Evolutionary conservation across 2,113 vertebrate species (phyloP).

Genomic region (Notothenia coriiceps): DNA sequence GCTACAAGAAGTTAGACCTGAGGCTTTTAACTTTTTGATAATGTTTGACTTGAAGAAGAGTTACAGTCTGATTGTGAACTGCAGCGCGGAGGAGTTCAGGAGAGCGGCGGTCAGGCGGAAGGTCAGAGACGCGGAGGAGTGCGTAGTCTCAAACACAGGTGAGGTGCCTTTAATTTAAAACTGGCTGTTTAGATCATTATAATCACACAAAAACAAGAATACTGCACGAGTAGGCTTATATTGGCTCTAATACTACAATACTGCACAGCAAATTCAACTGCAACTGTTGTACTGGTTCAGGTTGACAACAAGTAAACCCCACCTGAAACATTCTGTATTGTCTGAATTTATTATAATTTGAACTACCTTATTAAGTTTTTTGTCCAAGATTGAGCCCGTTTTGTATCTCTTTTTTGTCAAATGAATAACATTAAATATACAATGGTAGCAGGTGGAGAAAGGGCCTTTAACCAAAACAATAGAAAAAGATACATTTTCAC

Average conservation of each 20-base stretch:
- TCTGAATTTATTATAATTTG: no score
- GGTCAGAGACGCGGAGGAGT: slow-evolving; percentile 32
- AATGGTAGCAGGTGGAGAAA: no score
- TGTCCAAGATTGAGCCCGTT: no score
- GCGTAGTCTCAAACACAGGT: slow-evolving; percentile 51
- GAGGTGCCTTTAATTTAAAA: neutral
- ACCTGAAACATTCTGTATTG: no score
- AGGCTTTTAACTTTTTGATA: neutral
- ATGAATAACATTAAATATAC: no score
- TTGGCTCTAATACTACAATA: neutral
- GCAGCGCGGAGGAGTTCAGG: slow-evolving; percentile 68
- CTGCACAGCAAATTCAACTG: neutral
- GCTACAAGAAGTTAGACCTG: neutral
- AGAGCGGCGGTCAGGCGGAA: slow-evolving; percentile 68
- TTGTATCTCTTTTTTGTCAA: no score
- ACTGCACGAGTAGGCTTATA: neutral
- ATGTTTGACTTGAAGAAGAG: slow-evolving; percentile 81
- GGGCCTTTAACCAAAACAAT: no score
- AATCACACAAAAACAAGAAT: neutral
- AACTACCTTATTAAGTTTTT: no score
- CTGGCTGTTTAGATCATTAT: neutral
- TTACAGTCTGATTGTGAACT: slow-evolving; percentile 61
- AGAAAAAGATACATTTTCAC: no score
- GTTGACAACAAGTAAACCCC: no score
- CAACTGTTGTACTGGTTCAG: no score